phyloP scores from a whole-genome alignment of 2,888 invertebrate genomes.

The Melanostoma scalare region DNA sequence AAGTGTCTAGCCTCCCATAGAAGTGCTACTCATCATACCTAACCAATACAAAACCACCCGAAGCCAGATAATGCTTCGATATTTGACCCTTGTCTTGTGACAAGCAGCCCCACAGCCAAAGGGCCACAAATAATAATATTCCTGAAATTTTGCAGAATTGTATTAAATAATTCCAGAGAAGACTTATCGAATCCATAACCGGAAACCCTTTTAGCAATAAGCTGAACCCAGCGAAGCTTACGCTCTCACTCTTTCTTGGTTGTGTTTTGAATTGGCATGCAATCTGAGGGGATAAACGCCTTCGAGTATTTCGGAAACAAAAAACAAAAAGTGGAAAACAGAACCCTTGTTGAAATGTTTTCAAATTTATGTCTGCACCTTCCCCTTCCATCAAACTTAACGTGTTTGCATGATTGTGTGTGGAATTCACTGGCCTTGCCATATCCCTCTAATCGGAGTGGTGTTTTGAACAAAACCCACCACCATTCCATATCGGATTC shows the following conservation, averaged over 20 bases:
- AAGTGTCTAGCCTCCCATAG: slow-evolving; percentile 10
- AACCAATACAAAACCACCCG: slow-evolving; percentile 33
- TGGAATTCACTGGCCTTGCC: slow-evolving; percentile 29
- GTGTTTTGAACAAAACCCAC: neutral
- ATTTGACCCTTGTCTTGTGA: slow-evolving; percentile 58
- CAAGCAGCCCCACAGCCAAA: neutral
- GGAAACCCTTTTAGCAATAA: slow-evolving; percentile 69
- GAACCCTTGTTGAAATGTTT: slow-evolving; percentile 34
- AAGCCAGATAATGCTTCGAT: slow-evolving; percentile 55
- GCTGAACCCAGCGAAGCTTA: slow-evolving; percentile 57
- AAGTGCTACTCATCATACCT: slow-evolving; percentile 5
- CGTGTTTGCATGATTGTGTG: slow-evolving; percentile 15
- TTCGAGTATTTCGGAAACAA: slow-evolving; percentile 28
- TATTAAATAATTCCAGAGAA: slow-evolving; percentile 67
- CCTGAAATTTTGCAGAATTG: slow-evolving; percentile 63
- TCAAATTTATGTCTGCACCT: slow-evolving; percentile 57
- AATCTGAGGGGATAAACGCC: slow-evolving; percentile 51
- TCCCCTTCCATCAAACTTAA: slow-evolving; percentile 12
- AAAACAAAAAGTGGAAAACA: slow-evolving; percentile 17
- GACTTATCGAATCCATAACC: slow-evolving; percentile 71
- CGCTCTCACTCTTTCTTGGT: neutral
- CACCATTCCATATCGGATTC: neutral
- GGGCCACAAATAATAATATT: slow-evolving; percentile 58
- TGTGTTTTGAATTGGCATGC: slow-evolving; percentile 11
- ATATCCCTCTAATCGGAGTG: slow-evolving; percentile 44